Conservation (phyloP, 2,113 vertebrate species). For the Malurus alboscapulatus region DNA sequence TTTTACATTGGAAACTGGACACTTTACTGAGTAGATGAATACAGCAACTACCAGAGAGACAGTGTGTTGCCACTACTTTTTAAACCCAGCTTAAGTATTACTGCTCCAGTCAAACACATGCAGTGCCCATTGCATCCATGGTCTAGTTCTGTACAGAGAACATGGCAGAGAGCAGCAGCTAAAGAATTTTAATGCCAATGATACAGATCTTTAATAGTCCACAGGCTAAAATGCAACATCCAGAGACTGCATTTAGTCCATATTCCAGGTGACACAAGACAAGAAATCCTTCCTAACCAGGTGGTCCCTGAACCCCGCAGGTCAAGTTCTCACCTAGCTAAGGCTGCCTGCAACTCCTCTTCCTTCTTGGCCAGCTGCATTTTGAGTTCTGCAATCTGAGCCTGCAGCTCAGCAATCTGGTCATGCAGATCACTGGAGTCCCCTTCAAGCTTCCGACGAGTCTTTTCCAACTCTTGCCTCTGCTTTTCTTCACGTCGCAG, state of each 20-base stretch:
- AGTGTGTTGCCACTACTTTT: not conserved
- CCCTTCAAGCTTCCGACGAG: constrained; percentile 93
- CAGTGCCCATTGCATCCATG: not conserved
- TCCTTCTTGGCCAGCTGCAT: constrained; percentile 96
- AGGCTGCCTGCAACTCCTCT: constrained; percentile 92
- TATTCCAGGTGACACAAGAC: not conserved
- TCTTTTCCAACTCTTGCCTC: constrained; percentile 96
- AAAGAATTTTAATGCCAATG: not conserved
- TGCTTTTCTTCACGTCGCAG: constrained; percentile 93
- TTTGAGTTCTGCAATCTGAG: constrained; percentile 95
- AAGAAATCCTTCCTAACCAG: not conserved
- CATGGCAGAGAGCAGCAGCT: not conserved
- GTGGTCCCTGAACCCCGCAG: not conserved
- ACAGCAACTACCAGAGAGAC: not conserved
- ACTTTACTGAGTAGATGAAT: not conserved
- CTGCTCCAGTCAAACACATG: not conserved
- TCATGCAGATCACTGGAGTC: constrained; percentile 90
- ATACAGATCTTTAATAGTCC: not conserved
- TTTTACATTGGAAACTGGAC: not conserved
- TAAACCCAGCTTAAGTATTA: not conserved
- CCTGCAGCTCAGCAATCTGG: constrained; percentile 95
- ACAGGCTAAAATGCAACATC: not conserved
- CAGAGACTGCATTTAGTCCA: not conserved
- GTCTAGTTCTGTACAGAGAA: not conserved
- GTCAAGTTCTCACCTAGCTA: constrained; percentile 82